These are phyloP conservation scores for Phrixothrix hirtus DNA, from an alignment of 2,888 invertebrate species.

Conservation along the genomic window DNA sequence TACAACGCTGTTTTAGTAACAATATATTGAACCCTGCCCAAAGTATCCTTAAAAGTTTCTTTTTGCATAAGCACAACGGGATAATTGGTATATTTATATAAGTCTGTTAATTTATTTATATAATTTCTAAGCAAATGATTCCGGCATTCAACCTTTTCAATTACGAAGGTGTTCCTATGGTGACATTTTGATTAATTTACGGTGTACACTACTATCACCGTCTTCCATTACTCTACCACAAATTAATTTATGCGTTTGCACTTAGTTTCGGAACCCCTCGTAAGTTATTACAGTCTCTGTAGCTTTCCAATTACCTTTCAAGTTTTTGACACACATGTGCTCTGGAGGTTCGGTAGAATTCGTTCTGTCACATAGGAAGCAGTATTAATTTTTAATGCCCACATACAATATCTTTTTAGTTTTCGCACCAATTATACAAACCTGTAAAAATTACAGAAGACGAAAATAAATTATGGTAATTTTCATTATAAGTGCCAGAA, in stretches of 20 bases:
- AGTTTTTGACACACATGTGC: background rate
- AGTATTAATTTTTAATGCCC: background rate
- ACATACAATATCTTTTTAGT: constrained; percentile 1
- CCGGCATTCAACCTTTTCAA: background rate
- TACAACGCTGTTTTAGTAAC: too few species aligned
- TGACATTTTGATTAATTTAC: background rate
- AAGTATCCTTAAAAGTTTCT: background rate
- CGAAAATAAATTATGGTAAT: too few species aligned
- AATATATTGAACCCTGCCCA: background rate
- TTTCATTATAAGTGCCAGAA: too few species aligned
- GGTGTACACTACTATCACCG: background rate
- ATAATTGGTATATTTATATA: background rate
- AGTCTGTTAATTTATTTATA: background rate
- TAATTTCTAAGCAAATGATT: too few species aligned
- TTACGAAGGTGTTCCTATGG: background rate
- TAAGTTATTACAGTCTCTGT: background rate
- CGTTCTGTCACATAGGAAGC: background rate
- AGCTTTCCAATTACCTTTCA: background rate
- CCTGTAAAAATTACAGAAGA: too few species aligned
- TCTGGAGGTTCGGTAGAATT: background rate
- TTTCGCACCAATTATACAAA: background rate
- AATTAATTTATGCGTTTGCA: background rate
- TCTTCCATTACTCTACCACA: constrained; percentile 1
- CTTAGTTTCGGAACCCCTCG: background rate
- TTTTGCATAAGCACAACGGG: background rate